Evolutionary conservation across 2,888 invertebrate genomes (phyloP), one percentile per base, ranked within the genome.

Genomic region (Orchesellides sinensis): DNA sequence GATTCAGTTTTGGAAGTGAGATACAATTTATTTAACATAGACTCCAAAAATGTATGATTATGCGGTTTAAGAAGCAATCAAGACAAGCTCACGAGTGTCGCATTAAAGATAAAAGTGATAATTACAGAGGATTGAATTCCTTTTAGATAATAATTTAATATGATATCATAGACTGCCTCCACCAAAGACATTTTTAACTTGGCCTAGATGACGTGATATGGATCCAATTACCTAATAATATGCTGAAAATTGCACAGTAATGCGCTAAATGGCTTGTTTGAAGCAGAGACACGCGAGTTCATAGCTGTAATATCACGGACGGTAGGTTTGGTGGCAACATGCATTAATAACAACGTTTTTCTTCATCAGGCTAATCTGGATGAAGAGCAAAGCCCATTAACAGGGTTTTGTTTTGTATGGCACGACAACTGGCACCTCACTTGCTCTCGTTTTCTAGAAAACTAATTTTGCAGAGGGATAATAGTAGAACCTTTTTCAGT

Each of bases 151-250:
- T 2, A 40, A 2, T 32, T 14, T n/a, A n/a, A n/a, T n/a, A n/a
- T n/a, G n/a, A n/a, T n/a, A n/a, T n/a, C n/a, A n/a, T n/a, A n/a
- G n/a, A n/a, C n/a, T n/a, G n/a, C n/a, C 47, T 10, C n/a, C 8
- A n/a, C 47, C 4, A 47, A 47, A n/a, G 47, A 4, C 47, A 47
- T 47, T 47, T 70, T 56, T 70, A 59, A 12, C 69, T 25, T 45
- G 23, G 59, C 29, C 73, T 19, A 25, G 61, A 68, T 74, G 74
- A 74, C 68, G 47, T 77, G 77, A 68, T 68, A 40, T 65, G 47
- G 21, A 69, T 69, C 61, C 68, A 61, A 77, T 77, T 77, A 77
- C 77, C 49, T 52, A 68, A 68, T 52, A 19, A 29, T 17, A 59
- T 17, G 47, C 21, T 52, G 19, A 75, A 75, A 73, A 47, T 73